Percentiles rank a stretch among this genome's conserved stretches.
Conservation (phyloP, 2,113 vertebrate genomes). For the Ginglymostoma cirratum region DNA sequence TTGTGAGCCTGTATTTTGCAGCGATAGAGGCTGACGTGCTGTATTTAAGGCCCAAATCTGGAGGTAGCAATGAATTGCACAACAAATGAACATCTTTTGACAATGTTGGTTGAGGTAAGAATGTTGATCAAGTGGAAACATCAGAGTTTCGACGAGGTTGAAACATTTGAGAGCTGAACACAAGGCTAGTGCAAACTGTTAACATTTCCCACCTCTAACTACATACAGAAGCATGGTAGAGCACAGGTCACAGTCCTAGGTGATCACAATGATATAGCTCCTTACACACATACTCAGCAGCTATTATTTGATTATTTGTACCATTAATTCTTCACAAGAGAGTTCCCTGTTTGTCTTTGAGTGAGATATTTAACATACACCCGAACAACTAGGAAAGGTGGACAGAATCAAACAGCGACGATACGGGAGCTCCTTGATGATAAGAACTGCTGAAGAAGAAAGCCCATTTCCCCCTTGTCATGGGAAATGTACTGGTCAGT, state of each 20-base stretch:
- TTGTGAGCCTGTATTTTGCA: background rate
- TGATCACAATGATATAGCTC: too few species aligned
- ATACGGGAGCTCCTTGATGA: background rate
- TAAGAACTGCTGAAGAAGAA: background rate
- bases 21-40: background rate
- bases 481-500: background rate
- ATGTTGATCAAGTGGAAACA: background rate
- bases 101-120: background rate
- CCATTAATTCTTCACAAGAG: too few species aligned
- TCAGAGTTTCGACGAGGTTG: too few species aligned
- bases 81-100: background rate
- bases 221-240: too few species aligned
- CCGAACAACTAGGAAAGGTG: background rate
- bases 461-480: background rate
- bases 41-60: background rate
- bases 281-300: too few species aligned
- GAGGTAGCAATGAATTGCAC: background rate
- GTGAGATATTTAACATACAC: background rate
- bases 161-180: too few species aligned
- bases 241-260: too few species aligned
- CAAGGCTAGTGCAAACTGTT: too few species aligned
- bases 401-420: background rate
- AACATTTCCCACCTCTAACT: too few species aligned
- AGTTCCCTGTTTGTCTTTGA: background rate
- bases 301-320: too few species aligned